Percentiles rank a stretch among this genome's conserved stretches.
Evolutionary conservation across 2,797 vertebrate genomes (phyloP).

Genomic region (Phoeniculus purpureus): DNA sequence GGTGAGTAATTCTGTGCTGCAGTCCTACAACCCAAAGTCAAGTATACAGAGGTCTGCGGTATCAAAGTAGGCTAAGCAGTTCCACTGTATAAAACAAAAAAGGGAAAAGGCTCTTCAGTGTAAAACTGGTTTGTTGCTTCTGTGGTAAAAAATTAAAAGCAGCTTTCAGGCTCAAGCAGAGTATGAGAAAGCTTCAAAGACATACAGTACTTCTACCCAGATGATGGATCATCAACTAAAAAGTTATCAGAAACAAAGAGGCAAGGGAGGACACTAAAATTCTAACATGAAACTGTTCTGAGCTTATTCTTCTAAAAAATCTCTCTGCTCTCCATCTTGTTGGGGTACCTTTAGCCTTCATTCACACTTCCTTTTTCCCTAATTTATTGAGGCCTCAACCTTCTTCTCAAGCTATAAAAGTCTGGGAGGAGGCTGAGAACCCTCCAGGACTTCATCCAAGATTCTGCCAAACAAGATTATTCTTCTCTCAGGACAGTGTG

Average conservation of each 20-base stretch:
- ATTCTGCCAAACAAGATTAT: not conserved
- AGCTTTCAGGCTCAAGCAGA: not conserved
- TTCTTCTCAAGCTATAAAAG: slow-evolving; percentile 2
- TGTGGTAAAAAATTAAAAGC: not conserved
- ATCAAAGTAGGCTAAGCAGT: not conserved
- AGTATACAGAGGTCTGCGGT: rapidly evolving
- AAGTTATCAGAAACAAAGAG: not conserved
- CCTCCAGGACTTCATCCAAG: slow-evolving; percentile 8
- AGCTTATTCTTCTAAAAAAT: not conserved
- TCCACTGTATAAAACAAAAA: not conserved
- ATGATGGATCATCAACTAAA: not conserved
- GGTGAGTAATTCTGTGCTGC: not conserved
- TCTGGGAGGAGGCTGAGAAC: not conserved
- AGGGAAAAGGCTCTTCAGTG: not conserved
- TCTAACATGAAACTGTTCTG: not conserved
- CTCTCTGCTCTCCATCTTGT: not conserved
- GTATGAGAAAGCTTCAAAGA: not conserved
- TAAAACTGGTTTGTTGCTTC: not conserved
- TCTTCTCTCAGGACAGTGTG: not conserved
- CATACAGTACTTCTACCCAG: not conserved
- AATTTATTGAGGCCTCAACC: not conserved
- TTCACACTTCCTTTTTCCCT: not conserved
- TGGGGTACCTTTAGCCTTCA: not conserved
- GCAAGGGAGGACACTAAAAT: not conserved
- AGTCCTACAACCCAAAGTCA: not conserved